Percentiles rank a stretch among this genome's conserved stretches.
These are phyloP conservation scores for Odontamblyopus rebecca DNA, from an alignment of 2,797 vertebrate species.

Conservation along the genomic window DNA sequence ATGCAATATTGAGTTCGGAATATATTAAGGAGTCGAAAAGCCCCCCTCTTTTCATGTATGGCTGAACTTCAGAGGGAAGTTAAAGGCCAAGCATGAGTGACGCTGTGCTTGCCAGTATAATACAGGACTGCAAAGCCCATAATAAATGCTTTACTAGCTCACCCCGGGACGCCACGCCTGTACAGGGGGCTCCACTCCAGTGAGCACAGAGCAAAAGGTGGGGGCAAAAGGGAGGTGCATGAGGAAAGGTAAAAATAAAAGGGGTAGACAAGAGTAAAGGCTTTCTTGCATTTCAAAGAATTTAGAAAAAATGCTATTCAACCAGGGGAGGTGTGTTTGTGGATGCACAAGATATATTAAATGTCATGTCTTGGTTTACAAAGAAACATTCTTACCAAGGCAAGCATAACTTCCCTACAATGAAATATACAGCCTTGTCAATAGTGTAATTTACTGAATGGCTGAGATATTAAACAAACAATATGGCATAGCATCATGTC, in stretches of 20 bases:
- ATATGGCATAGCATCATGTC: neutral
- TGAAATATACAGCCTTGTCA: slow-evolving; percentile 19
- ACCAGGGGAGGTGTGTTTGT: slow-evolving; percentile 54
- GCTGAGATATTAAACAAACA: neutral
- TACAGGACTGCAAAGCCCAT: slow-evolving; percentile 91
- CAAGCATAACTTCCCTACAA: slow-evolving; percentile 19
- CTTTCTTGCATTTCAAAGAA: slow-evolving; percentile 67
- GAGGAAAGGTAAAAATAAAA: slow-evolving; percentile 39
- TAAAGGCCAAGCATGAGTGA: slow-evolving; percentile 94
- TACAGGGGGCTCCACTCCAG: slow-evolving; percentile 70
- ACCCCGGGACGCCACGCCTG: slow-evolving; percentile 86
- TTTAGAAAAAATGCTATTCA: slow-evolving; percentile 45
- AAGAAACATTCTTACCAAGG: slow-evolving; percentile 14
- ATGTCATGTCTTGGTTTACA: slow-evolving; percentile 34
- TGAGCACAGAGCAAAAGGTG: slow-evolving; percentile 47
- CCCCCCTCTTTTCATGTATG: slow-evolving; percentile 77
- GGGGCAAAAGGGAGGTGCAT: slow-evolving; percentile 51
- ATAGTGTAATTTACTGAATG: neutral
- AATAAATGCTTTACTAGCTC: slow-evolving; percentile 96
- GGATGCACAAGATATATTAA: slow-evolving; percentile 55
- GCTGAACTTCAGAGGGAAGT: slow-evolving; percentile 95
- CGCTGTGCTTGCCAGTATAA: slow-evolving; percentile 90
- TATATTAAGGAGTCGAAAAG: slow-evolving; percentile 65
- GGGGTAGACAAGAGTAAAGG: slow-evolving; percentile 47
- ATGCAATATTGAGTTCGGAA: slow-evolving; percentile 77